Base-by-base conservation (phyloP, 1,140 invertebrate species). In the Bombus terrestris region DNA sequence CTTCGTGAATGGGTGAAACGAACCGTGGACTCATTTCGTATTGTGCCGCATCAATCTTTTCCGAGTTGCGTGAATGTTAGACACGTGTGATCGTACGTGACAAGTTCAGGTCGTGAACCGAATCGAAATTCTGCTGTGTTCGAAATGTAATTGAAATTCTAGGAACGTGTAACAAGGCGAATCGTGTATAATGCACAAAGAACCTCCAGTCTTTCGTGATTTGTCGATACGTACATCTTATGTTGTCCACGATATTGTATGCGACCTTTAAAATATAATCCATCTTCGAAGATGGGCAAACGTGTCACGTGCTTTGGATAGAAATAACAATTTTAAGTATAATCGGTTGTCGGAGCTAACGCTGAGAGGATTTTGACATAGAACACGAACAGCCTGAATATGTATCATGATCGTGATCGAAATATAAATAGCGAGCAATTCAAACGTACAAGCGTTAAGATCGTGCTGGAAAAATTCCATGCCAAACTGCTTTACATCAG, bases 141-240 rank as follows among this genome's bases (percentile, higher is more conserved):
- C 72, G 59, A 66, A 79, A 57, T 62, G 75, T 86, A 89, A 91
- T 90, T 86, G 90, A 90, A 89, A 88, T 91, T 90, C 87, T 75
- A 83, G 59, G 72, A 81, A 32, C 86, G 86, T 57, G 66, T 53
- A 35, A 73, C 35, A 85, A 69, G 69, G 80, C 82, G 84, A 83
- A 74, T 78, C 62, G 71, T 32, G 68, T 75, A 74, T 80, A 86
- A 80, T 80, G 53, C 81, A n/a, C 74, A 69, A 88, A 83, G 81
- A 47, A 79, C 1, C n/a, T 18, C 4, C 13, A 18, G n/a, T 41
- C 18, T 32, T 35, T 39, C 41, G 57, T 66, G 69, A 74, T 81
- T 85, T 32, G 37, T 57, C n/a, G 41, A 43, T 62, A 47, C 13
- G 47, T 41, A 28, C 10, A 39, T 41, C 41, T 62, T n/a, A 22